phyloP scores from a whole-genome alignment of 2,888 invertebrate genomes.

The Eutolmus rufibarbis region DNA sequence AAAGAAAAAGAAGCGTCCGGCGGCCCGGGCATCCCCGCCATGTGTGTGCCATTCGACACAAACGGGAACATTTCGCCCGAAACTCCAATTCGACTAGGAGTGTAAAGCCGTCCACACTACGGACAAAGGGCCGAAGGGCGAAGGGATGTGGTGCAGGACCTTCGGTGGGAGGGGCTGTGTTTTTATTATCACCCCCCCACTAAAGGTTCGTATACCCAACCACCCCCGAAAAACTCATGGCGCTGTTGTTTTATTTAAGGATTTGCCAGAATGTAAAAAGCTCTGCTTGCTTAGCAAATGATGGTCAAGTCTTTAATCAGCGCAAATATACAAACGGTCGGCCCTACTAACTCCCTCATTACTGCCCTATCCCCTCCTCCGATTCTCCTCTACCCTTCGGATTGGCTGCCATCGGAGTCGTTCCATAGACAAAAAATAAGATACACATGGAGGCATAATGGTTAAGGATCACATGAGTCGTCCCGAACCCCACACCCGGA shows the following conservation, averaged over 20 bases:
- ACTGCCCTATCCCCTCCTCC: not conserved
- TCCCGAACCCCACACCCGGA: not conserved
- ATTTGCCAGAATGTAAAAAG: conserved; percentile 35
- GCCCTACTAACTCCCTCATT: not conserved
- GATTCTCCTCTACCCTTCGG: not conserved
- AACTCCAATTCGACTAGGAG: not conserved
- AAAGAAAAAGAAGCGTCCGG: conserved; percentile 7
- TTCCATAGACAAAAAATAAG: conserved; percentile 13
- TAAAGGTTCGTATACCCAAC: not conserved
- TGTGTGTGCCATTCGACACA: conserved; percentile 17
- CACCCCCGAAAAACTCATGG: not conserved
- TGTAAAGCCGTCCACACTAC: not conserved
- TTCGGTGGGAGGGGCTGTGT: not conserved
- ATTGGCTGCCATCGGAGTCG: not conserved
- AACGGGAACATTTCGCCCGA: not conserved
- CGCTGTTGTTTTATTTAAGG: not conserved
- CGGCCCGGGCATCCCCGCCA: not conserved
- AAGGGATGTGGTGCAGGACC: not conserved
- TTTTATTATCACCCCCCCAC: not conserved
- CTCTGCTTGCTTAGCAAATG: conserved; percentile 45
- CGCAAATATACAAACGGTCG: conserved; percentile 39
- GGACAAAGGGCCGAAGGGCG: not conserved
- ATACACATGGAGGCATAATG: conserved; percentile 34
- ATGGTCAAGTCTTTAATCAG: conserved; percentile 48
- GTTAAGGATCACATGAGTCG: conserved; percentile 34